These are phyloP conservation scores for Microcebus murinus DNA, from an alignment of 2,113 vertebrate species.

Conservation along the genomic window DNA sequence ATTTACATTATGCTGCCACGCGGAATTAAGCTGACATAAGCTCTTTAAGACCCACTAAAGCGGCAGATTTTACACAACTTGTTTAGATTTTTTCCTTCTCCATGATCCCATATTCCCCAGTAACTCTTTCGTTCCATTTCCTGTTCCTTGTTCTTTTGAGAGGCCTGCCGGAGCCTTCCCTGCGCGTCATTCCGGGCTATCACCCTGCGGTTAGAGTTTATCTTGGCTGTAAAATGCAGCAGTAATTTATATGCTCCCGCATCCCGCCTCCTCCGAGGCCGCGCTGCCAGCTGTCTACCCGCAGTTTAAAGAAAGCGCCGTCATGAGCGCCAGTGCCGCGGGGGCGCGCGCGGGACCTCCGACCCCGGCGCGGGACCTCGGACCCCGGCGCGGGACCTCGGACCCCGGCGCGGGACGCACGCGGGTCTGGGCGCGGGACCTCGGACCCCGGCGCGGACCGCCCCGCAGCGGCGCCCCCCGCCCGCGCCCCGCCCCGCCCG, in stretches of 20 bases:
- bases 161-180: conserved; percentile 69
- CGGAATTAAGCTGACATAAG: conserved; percentile 74
- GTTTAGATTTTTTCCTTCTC: conserved; percentile 61
- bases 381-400: no score
- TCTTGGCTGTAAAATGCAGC: conserved; percentile 86
- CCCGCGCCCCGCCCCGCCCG: no score
- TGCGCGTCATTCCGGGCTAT: conserved; percentile 81
- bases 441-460: no score
- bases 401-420: no score
- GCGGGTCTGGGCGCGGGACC: no score
- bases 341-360: not conserved
- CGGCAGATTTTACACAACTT: conserved; percentile 76
- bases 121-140: conserved; percentile 73
- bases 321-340: conserved; percentile 76
- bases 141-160: conserved; percentile 70
- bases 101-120: conserved; percentile 53
- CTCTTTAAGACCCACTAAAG: conserved; percentile 76
- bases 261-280: conserved; percentile 80
- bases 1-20: conserved; percentile 67
- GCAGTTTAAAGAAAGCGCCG: conserved; percentile 86
- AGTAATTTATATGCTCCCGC: conserved; percentile 86
- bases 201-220: conserved; percentile 86
- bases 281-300: conserved; percentile 86
- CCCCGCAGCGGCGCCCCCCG: no score
- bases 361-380: not conserved